A percentile compares a stretch with the other conserved stretches of the same genome.
Conservation (phyloP, 2,888 invertebrate genomes). For the Synergus laeviventris region DNA sequence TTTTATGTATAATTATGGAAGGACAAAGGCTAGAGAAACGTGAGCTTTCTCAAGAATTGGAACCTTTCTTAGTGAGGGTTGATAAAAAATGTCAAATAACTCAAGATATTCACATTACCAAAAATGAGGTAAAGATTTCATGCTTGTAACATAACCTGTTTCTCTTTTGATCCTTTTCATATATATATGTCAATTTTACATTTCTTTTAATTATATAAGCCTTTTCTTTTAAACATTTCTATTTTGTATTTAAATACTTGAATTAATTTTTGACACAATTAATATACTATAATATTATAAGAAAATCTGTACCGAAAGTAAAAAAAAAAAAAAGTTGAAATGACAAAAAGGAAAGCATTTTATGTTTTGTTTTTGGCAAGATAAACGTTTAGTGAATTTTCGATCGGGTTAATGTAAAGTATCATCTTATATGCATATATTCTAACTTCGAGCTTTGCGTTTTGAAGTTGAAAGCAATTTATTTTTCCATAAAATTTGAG, state of each 20-base stretch:
- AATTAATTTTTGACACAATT: too few species aligned
- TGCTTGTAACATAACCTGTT: not conserved
- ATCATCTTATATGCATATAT: too few species aligned
- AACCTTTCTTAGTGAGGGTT: slow-evolving; percentile 47
- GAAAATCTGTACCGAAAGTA: not conserved
- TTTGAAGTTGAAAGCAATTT: slow-evolving; percentile 18
- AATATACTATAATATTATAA: too few species aligned
- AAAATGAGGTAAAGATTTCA: slow-evolving; percentile 46
- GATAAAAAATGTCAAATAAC: slow-evolving; percentile 39
- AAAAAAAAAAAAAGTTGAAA: not conserved
- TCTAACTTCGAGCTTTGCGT: too few species aligned
- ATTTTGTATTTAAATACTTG: too few species aligned
- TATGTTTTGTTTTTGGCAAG: not conserved
- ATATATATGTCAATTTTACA: too few species aligned
- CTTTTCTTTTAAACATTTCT: too few species aligned
- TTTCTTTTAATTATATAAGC: too few species aligned
- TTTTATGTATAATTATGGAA: slow-evolving; percentile 8
- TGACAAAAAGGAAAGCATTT: not conserved
- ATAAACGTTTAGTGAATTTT: not conserved
- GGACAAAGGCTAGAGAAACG: slow-evolving; percentile 40
- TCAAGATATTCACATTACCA: slow-evolving; percentile 49
- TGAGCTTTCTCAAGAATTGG: slow-evolving; percentile 43
- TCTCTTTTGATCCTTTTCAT: too few species aligned
- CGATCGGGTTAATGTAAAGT: not conserved
- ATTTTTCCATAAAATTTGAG: not conserved